Evolutionary conservation across 2,888 invertebrate genomes (phyloP).

Genomic region (Microplitis deprimator): DNA sequence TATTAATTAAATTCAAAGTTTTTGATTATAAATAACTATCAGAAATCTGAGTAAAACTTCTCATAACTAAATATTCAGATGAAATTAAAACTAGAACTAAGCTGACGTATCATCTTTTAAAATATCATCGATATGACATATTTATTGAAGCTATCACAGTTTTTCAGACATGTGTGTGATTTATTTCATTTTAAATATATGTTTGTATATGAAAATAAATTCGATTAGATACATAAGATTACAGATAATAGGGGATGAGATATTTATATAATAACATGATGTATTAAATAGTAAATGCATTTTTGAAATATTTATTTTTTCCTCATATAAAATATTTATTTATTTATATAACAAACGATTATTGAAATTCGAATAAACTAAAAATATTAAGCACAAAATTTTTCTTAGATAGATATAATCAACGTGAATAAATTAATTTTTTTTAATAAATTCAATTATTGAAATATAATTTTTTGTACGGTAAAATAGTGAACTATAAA

Average conservation of each 20-base stretch:
- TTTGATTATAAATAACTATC: no score
- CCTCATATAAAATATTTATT: no score
- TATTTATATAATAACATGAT: neutral
- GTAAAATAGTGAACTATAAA: no score
- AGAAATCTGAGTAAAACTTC: neutral
- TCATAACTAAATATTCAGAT: neutral
- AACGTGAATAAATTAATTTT: no score
- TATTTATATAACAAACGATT: no score
- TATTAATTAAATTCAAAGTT: no score
- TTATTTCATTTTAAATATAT: neutral
- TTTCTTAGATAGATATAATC: no score
- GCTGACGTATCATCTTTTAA: neutral
- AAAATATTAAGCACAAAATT: no score
- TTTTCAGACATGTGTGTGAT: neutral
- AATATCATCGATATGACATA: neutral
- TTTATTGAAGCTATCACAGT: neutral
- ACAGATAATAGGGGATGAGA: neutral
- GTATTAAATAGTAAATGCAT: neutral
- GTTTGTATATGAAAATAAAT: neutral
- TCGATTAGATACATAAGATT: neutral
- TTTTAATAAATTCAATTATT: no score
- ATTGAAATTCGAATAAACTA: no score
- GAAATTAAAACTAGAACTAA: neutral
- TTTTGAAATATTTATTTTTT: no score
- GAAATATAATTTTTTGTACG: no score